Evolutionary conservation across 2,113 vertebrate species (phyloP), one percentile per base, ranked within the genome.

Genomic region (Stegostoma tigrinum): DNA sequence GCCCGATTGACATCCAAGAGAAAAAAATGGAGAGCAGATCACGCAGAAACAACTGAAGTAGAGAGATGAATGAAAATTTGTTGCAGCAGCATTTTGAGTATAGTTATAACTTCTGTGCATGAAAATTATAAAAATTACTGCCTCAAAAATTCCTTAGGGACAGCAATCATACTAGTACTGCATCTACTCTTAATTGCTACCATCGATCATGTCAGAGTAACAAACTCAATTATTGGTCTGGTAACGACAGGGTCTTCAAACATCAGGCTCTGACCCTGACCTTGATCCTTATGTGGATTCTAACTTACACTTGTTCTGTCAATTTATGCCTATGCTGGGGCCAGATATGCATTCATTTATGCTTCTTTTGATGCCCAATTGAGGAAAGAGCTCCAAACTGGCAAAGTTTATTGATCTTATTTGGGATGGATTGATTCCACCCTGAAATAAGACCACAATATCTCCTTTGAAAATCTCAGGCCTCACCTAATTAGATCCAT

Each of bases 1-100:
- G 96, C 94, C 95, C 67, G 0, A 91, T 95, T 3, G 96, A 96
- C 2, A 42, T 66, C 3, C 96, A 96, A 0, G 96, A 96, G 5
- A 55, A 21, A 95, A 45, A 97, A 96, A 75, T 42, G 64, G n/a
- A 95, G 21, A 0, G 78, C 52, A 0, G 96, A 95, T 12, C 21
- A 95, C 2, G 1, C 75, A 27, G 96, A 96, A 70, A 52, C 94
- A 5, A 52, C n/a, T 2, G 95, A 86, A 45, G 72, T 64, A 6
- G n/a, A 30, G 55, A n/a, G 68, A 94, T 24, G 42, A 12, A 42
- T 10, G 1, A 83, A 30, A 30, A 89, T 38, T 80, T 80, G 14
- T 80, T 80, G n/a, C 86, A 89, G 10, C 23, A 89, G 48, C 23
- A 4, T 55, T 89, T 89, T 89, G 24, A 30, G 34, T 19, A 66